Evolutionary conservation across 2,888 invertebrate genomes (phyloP).

Genomic region (Heliconius charithonia): DNA sequence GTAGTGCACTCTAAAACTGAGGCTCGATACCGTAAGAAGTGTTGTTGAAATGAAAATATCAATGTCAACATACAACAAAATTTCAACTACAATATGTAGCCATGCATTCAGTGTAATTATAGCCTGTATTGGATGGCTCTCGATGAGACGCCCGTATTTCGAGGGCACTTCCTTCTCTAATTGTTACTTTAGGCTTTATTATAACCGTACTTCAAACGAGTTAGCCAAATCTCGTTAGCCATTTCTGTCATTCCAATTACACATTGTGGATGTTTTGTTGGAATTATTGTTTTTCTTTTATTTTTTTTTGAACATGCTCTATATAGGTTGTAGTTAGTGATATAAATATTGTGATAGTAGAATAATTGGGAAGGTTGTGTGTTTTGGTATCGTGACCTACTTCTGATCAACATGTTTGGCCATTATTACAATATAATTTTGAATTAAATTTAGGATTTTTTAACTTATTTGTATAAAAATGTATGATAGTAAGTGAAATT

Average conservation of each 20-base stretch:
- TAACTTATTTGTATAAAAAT: background rate
- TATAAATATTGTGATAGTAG: background rate
- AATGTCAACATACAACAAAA: slow-evolving; percentile 20
- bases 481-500: background rate
- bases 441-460: background rate
- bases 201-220: slow-evolving; percentile 9
- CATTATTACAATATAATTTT: background rate
- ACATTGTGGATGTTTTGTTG: slow-evolving; percentile 1
- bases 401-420: background rate
- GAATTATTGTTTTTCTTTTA: background rate
- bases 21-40: slow-evolving; percentile 1
- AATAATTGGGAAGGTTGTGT: background rate
- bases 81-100: slow-evolving; percentile 20
- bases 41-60: slow-evolving; percentile 10
- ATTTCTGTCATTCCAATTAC: slow-evolving; percentile 13
- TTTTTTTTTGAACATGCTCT: background rate
- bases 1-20: slow-evolving; percentile 15
- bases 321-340: background rate
- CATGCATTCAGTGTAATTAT: slow-evolving; percentile 26
- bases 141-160: slow-evolving; percentile 26
- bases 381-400: no score
- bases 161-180: slow-evolving; percentile 29
- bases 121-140: slow-evolving; percentile 22
- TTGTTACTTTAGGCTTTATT: slow-evolving; percentile 23
- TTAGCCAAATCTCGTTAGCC: slow-evolving; percentile 29